Evolutionary conservation across 2,797 vertebrate species (phyloP).

Genomic region (Crax fasciolata): DNA sequence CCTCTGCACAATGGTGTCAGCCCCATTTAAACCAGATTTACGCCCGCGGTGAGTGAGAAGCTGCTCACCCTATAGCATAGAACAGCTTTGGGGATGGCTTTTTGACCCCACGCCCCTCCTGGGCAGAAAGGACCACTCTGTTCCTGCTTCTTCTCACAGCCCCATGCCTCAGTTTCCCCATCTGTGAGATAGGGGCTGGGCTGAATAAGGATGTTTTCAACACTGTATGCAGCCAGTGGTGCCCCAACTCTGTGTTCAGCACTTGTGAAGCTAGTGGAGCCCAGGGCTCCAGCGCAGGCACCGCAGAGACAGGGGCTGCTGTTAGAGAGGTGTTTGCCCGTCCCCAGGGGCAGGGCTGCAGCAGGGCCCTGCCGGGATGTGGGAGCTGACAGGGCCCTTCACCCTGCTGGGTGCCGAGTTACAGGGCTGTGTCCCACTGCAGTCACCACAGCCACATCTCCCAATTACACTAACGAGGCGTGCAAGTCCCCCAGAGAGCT

Average conservation of each 20-base stretch:
- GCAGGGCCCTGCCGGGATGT: not conserved
- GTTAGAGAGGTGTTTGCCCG: not conserved
- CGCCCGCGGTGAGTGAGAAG: not conserved
- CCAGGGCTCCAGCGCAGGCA: not conserved
- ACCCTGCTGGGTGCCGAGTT: not conserved
- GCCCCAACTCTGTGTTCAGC: not conserved
- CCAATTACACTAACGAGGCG: slow-evolving; percentile 68
- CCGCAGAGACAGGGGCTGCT: not conserved
- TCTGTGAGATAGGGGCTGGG: not conserved
- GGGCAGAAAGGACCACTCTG: not conserved
- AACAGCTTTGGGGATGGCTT: not conserved
- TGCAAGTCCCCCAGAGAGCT: slow-evolving; percentile 4
- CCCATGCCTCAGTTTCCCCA: not conserved
- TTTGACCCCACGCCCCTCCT: not conserved
- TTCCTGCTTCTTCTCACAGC: not conserved
- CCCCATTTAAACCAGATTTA: not conserved
- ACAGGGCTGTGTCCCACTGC: not conserved
- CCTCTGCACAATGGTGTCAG: not conserved
- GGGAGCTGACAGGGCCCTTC: not conserved
- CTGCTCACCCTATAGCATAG: not conserved
- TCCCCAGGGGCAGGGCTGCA: not conserved
- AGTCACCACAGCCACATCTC: not conserved
- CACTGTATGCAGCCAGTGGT: not conserved
- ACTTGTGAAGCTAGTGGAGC: not conserved
- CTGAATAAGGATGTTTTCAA: not conserved